phyloP scores from a whole-genome alignment of 2,113 vertebrate species.

The Anarhynchus alexandrinus region DNA sequence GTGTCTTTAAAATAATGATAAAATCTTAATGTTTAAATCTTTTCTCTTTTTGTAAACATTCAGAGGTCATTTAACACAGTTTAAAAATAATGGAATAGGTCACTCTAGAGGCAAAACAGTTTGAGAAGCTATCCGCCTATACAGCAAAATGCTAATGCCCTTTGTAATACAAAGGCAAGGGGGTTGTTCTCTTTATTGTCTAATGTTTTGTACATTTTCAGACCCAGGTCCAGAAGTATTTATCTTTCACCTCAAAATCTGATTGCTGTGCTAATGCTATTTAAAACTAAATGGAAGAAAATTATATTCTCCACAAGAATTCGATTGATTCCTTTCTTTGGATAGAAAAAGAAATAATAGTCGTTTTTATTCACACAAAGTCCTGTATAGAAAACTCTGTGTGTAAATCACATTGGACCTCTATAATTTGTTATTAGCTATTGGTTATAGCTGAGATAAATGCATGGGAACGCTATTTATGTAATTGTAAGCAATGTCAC shows the following conservation, averaged over 20 bases:
- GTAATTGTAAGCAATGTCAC: slow-evolving; percentile 60
- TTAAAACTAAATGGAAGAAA: slow-evolving; percentile 70
- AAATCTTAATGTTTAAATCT: not conserved
- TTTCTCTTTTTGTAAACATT: not conserved
- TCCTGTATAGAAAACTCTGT: slow-evolving; percentile 54
- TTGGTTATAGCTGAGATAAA: slow-evolving; percentile 68
- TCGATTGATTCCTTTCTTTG: slow-evolving; percentile 57
- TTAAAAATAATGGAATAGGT: slow-evolving; percentile 42
- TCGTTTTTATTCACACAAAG: slow-evolving; percentile 63
- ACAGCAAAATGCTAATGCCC: slow-evolving; percentile 56
- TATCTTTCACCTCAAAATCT: slow-evolving; percentile 67
- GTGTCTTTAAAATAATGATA: slow-evolving; percentile 1
- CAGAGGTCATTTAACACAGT: not conserved
- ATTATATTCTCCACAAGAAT: slow-evolving; percentile 65
- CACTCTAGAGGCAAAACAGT: slow-evolving; percentile 22
- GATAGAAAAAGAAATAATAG: slow-evolving; percentile 52
- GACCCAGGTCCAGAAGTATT: slow-evolving; percentile 33
- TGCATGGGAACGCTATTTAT: slow-evolving; percentile 62
- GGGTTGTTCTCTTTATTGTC: slow-evolving; percentile 18
- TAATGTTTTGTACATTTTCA: slow-evolving; percentile 52
- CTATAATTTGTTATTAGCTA: slow-evolving; percentile 69
- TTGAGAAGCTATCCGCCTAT: slow-evolving; percentile 16
- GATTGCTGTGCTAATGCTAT: slow-evolving; percentile 70
- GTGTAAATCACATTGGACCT: slow-evolving; percentile 46
- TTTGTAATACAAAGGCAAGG: slow-evolving; percentile 54